These are phyloP conservation scores for Turritopsis dohrnii DNA, from an alignment of 30 jellyfish, hydroid and myxozoan genomes.

Conservation along the genomic window DNA sequence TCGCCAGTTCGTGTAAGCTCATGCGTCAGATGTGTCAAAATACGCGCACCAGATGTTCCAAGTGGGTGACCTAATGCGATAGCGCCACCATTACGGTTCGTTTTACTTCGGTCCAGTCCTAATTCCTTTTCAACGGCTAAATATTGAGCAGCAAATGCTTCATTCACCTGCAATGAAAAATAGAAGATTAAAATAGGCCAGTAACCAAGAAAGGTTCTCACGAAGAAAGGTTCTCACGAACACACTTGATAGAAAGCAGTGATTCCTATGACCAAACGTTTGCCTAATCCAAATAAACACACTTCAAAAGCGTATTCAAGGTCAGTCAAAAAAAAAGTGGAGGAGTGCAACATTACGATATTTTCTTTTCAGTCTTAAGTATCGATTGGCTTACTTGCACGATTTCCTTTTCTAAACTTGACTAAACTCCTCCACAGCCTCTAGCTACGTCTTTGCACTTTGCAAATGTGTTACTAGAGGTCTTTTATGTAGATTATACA, in stretches of 20 bases:
- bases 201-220: neutral
- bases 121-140: slow-evolving; percentile 75
- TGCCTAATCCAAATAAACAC: too few species aligned
- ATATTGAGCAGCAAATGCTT: slow-evolving; percentile 92
- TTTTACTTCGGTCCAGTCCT: slow-evolving; percentile 63
- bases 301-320: too few species aligned
- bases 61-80: slow-evolving; percentile 95
- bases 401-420: too few species aligned
- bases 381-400: too few species aligned
- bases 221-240: too few species aligned
- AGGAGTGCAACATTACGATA: too few species aligned
- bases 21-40: slow-evolving; percentile 68
- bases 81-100: slow-evolving; percentile 88
- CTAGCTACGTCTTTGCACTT: too few species aligned
- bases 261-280: neutral
- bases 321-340: too few species aligned
- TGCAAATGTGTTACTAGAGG: too few species aligned
- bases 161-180: slow-evolving; percentile 57
- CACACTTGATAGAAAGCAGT: neutral
- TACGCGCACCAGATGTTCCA: slow-evolving; percentile 91
- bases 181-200: neutral
- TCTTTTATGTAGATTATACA: too few species aligned
- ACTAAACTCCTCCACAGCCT: too few species aligned
- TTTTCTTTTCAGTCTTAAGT: too few species aligned
- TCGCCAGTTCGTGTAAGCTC: slow-evolving; percentile 65